Evolutionary conservation across 2,797 vertebrate genomes (phyloP).

Genomic region (Cetoscarus ocellatus): DNA sequence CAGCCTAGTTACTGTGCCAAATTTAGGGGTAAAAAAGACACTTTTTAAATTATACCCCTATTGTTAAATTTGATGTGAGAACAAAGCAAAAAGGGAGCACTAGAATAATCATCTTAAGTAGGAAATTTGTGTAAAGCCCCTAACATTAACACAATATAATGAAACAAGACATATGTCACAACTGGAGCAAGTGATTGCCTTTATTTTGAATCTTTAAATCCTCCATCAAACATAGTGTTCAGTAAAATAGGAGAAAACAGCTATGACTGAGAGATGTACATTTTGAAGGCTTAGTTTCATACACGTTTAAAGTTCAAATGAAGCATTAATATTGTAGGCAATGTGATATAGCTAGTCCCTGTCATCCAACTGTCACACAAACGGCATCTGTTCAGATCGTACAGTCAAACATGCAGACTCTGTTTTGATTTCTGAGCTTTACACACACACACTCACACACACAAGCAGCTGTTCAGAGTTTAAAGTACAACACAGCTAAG

Average conservation of each 20-base stretch:
- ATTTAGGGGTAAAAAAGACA: constrained; percentile 41
- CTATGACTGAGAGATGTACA: constrained; percentile 74
- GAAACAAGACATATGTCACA: constrained; percentile 8
- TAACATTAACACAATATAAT: constrained; percentile 5
- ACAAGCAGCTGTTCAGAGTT: constrained; percentile 57
- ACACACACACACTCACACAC: constrained; percentile 39
- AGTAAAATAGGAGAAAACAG: constrained; percentile 79
- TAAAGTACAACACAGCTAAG: constrained; percentile 54
- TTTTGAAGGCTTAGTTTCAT: constrained; percentile 63
- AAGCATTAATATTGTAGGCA: constrained; percentile 71
- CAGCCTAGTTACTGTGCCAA: constrained; percentile 74
- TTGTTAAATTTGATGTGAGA: constrained; percentile 57
- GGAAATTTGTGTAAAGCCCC: constrained; percentile 5
- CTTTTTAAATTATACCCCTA: constrained; percentile 59
- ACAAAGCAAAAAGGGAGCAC: constrained; percentile 1
- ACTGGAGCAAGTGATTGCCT: constrained; percentile 59
- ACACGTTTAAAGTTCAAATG: constrained; percentile 52
- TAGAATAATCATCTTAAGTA: not conserved
- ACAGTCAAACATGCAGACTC: constrained; percentile 53
- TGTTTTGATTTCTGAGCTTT: constrained; percentile 56
- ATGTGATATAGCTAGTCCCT: constrained; percentile 78
- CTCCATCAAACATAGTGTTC: constrained; percentile 70
- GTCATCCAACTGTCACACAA: constrained; percentile 66
- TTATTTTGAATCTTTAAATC: constrained; percentile 76
- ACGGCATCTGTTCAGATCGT: constrained; percentile 58